These are phyloP conservation scores for Emesis russula DNA, from an alignment of 2,888 invertebrate species.

Conservation along the genomic window DNA sequence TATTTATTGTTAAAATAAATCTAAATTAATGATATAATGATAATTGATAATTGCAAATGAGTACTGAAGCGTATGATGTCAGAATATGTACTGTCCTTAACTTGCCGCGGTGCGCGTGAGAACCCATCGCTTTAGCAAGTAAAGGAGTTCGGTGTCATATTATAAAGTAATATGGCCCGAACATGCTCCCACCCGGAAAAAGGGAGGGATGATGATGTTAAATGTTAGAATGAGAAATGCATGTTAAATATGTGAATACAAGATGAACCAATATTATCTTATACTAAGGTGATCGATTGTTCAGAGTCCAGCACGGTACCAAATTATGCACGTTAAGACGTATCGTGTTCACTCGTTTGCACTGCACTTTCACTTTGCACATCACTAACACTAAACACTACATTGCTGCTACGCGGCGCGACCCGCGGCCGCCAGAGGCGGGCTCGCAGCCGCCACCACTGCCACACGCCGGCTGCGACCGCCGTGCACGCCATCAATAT, in stretches of 20 bases:
- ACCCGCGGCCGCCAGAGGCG: background rate
- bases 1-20: too few relatives aligned
- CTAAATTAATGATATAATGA: too few relatives aligned
- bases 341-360: background rate
- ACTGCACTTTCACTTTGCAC: background rate
- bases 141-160: too few relatives aligned
- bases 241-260: background rate
- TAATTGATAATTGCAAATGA: too few relatives aligned
- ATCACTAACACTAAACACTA: background rate
- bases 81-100: too few relatives aligned
- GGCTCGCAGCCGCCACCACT: background rate
- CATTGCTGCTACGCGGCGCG: background rate
- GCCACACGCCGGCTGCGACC: background rate
- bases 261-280: background rate
- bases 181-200: constrained; percentile 5
- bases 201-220: background rate
- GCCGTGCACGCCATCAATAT: background rate
- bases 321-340: background rate
- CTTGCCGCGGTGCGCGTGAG: too few relatives aligned
- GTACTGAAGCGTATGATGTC: too few relatives aligned
- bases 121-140: too few relatives aligned
- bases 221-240: background rate
- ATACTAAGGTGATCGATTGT: background rate
- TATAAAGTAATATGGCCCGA: constrained; percentile 4
- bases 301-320: background rate